Conservation (phyloP, 2,888 invertebrate species). For the Mallateleia sp. region DNA sequence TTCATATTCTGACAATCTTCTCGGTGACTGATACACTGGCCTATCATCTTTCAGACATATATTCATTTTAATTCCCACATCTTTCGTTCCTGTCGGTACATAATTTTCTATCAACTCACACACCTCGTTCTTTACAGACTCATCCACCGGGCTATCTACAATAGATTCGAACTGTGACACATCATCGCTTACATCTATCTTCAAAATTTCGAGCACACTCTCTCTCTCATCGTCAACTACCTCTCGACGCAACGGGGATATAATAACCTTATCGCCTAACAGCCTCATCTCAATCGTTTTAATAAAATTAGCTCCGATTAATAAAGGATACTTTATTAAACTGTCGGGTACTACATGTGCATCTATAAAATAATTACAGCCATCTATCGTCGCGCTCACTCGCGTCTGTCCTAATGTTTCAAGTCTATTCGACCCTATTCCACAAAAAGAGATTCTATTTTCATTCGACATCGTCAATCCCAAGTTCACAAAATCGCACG, state of each 20-base stretch:
- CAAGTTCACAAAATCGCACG: conserved; percentile 38
- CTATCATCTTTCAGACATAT: conserved; percentile 83
- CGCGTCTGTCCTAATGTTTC: conserved; percentile 36
- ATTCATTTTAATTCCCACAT: conserved; percentile 80
- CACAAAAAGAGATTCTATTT: conserved; percentile 24
- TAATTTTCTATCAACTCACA: conserved; percentile 3
- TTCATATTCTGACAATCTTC: conserved; percentile 81
- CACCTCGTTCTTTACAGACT: not conserved
- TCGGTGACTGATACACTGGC: conserved; percentile 81
- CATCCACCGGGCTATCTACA: not conserved
- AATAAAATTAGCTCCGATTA: conserved; percentile 64
- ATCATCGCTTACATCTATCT: too few relatives aligned
- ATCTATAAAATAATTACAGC: conserved; percentile 7
- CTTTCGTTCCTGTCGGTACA: conserved; percentile 41
- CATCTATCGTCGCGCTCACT: conserved; percentile 37
- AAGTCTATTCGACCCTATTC: conserved; percentile 39
- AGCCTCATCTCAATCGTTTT: conserved; percentile 21
- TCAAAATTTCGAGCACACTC: not conserved
- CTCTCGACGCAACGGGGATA: not conserved
- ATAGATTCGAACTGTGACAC: too few relatives aligned
- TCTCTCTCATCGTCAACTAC: not conserved
- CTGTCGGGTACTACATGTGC: conserved; percentile 56
- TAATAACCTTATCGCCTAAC: not conserved
- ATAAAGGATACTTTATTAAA: conserved; percentile 34
- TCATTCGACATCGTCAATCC: conserved; percentile 8